Evolutionary conservation across 2,888 invertebrate species (phyloP).

Genomic region (Diploptera punctata): DNA sequence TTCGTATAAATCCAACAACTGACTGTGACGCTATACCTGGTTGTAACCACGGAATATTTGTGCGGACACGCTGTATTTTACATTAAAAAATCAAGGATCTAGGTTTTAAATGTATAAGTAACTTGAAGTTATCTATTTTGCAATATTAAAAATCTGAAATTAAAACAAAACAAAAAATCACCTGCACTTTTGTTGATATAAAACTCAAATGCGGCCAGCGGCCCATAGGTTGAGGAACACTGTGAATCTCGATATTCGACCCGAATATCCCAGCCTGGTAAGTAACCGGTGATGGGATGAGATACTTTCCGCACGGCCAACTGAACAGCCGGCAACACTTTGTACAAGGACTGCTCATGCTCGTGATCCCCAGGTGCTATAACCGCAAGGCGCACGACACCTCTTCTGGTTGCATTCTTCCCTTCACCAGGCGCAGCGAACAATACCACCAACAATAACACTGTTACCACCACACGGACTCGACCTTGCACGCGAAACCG

Average conservation of each 20-base stretch:
- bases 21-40: too few species aligned
- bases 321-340: slow-evolving; percentile 73
- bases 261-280: slow-evolving; percentile 72
- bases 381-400: slow-evolving; percentile 66
- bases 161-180: too few species aligned
- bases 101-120: too few species aligned
- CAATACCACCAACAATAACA: slow-evolving; percentile 16
- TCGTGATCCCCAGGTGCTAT: slow-evolving; percentile 66
- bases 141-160: too few species aligned
- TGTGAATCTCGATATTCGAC: slow-evolving; percentile 75
- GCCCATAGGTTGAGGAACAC: slow-evolving; percentile 79
- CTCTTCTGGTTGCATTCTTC: not conserved
- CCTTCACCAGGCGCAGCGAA: not conserved
- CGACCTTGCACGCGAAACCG: too few species aligned
- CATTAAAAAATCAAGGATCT: too few species aligned
- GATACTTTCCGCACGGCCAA: slow-evolving; percentile 71
- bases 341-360: slow-evolving; percentile 68
- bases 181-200: slow-evolving; percentile 71
- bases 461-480: not conserved
- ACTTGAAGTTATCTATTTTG: too few species aligned
- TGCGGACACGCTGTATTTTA: too few species aligned
- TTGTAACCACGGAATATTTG: too few species aligned
- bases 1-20: too few species aligned
- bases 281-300: slow-evolving; percentile 60
- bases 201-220: slow-evolving; percentile 79